phyloP scores from a whole-genome alignment of 2,113 vertebrate species.

The Baryphthengus martii region DNA sequence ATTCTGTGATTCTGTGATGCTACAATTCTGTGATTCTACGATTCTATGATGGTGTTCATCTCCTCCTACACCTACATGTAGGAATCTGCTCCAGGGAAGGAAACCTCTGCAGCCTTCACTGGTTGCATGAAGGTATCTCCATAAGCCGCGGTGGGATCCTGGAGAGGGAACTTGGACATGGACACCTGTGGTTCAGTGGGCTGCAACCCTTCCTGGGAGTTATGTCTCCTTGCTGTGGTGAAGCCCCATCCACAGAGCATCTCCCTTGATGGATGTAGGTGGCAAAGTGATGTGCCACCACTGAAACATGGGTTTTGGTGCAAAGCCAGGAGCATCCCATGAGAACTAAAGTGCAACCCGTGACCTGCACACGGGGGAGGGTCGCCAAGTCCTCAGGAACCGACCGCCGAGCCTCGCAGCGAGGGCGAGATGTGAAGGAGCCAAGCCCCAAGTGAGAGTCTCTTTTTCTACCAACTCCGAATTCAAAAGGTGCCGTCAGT shows the following conservation, averaged over 20 bases:
- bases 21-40: no score
- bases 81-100: background rate
- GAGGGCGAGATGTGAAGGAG: background rate
- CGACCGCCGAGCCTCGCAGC: rapidly evolving
- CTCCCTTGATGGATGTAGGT: background rate
- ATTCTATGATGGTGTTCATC: background rate
- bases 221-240: background rate
- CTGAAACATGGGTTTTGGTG: rapidly evolving
- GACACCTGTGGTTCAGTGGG: rapidly evolving
- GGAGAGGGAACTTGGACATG: background rate
- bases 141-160: background rate
- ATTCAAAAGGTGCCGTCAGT: background rate
- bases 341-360: rapidly evolving
- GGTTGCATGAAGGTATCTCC: background rate
- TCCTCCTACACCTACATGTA: background rate
- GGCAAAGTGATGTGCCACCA: background rate
- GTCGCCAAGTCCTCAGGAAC: background rate
- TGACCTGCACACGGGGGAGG: background rate
- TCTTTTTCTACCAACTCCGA: background rate
- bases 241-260: background rate
- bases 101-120: background rate
- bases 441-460: background rate
- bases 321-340: background rate
- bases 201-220: background rate
- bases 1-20: background rate